Evolutionary conservation across 1,140 invertebrate species (phyloP), one percentile per base, ranked within the genome.

Genomic region (Venustaconcha ellipsiformis): DNA sequence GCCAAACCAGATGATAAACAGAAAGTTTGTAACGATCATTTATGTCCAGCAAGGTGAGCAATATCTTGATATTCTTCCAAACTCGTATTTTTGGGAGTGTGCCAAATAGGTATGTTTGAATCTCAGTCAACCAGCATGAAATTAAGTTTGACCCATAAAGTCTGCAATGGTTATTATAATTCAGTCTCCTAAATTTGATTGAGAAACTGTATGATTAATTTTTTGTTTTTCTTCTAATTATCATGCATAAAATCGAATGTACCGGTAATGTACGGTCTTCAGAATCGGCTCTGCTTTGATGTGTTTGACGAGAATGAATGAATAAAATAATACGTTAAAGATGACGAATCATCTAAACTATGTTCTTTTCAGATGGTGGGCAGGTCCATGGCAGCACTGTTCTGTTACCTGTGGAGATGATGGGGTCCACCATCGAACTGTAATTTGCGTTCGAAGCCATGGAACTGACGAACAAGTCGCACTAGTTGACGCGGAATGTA

Each of bases 351-450:
- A 48, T 48, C 4, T 48, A 48, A 48, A 48, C 59, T 8, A n/a
- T 58, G 3, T n/a, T 59, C 57, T 55, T 70, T 74, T n/a, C 67
- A 93, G 92, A 82, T 95, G 94, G 94, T 95, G 94, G 94, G 90
- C 93, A 8, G 95, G 95, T 2, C 94, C 94, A 0, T 96, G 95
- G 95, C 94, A 95, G 82, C 92, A 94, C 77, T 96, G 95, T 83
- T 93, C 95, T 2, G 92, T 94, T 0, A 94, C 93, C 2, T 96
- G 95, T 83, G 93, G 93, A 11, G 85, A 90, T 0, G 90, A 92
- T 2, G 91, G 92, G 15, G 88, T 92, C 20, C 91, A 93, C 57
- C 91, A 93, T 13, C 89, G 95, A 55, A 94, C 93, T 18, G 93
- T 96, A 2, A 93, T 96, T 87, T 96, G 95, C 84, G 92, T 95